Conservation (phyloP, 2,113 vertebrate genomes). For the Axis porcinus region DNA sequence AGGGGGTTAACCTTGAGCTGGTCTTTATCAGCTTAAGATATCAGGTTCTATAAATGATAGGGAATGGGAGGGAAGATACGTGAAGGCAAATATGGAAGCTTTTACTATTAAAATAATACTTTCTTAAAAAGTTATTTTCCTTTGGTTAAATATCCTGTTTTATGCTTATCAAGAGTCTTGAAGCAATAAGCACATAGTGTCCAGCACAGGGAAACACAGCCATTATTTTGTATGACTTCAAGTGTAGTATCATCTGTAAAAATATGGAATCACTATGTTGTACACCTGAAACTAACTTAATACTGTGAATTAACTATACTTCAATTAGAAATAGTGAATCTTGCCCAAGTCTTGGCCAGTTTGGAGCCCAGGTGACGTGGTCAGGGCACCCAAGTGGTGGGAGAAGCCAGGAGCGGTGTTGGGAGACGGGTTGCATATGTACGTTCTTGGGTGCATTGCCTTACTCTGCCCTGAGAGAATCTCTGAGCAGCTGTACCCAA, state of each 20-base stretch:
- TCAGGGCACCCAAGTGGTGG: neutral
- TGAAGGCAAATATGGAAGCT: neutral
- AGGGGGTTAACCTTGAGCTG: neutral
- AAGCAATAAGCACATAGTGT: neutral
- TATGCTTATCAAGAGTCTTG: neutral
- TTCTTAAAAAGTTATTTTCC: neutral
- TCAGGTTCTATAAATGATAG: neutral
- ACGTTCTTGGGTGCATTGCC: rapidly evolving
- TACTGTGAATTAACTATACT: neutral
- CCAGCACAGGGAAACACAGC: neutral
- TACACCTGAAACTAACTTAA: neutral
- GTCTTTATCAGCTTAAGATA: neutral
- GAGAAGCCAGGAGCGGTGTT: neutral
- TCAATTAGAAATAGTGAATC: neutral
- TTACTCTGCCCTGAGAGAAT: neutral
- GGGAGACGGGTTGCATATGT: neutral
- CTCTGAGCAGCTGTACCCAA: neutral
- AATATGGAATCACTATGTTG: neutral
- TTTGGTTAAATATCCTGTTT: conserved; percentile 3
- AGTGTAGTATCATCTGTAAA: neutral
- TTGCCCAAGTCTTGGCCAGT: neutral
- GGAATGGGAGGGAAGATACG: neutral
- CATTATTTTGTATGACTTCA: neutral
- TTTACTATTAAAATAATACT: neutral
- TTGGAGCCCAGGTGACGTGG: neutral